Percentiles rank a stretch among this genome's conserved stretches.
These are phyloP conservation scores for Sinodicranocentrus sp. DNA, from an alignment of 2,888 invertebrate species.

Conservation along the genomic window DNA sequence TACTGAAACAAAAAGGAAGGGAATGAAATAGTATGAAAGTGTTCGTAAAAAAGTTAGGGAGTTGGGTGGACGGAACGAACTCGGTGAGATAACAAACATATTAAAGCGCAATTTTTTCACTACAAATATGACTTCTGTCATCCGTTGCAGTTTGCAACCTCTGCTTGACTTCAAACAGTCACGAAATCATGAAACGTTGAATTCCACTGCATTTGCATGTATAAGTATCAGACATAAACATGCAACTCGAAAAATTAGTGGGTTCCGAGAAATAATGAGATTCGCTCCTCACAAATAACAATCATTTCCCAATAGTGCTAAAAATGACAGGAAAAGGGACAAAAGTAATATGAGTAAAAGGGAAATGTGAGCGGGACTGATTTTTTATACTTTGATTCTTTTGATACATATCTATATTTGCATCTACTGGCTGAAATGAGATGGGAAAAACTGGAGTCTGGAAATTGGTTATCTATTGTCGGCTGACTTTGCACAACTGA, in stretches of 20 bases:
- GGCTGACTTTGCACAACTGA: no score
- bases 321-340: slow-evolving; percentile 17
- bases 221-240: neutral
- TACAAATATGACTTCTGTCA: slow-evolving; percentile 37
- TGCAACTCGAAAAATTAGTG: neutral
- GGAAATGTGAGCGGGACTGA: neutral
- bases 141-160: slow-evolving; percentile 28
- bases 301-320: neutral
- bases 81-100: slow-evolving; percentile 9
- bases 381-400: slow-evolving; percentile 24
- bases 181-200: slow-evolving; percentile 2
- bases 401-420: no score
- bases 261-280: neutral
- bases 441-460: no score
- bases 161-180: neutral
- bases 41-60: slow-evolving; percentile 23
- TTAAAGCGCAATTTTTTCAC: slow-evolving; percentile 45
- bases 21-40: slow-evolving; percentile 5
- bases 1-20: slow-evolving; percentile 24
- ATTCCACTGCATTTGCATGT: neutral
- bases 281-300: neutral
- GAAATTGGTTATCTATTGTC: no score
- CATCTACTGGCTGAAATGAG: no score
- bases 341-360: neutral
- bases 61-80: slow-evolving; percentile 4